Evolutionary conservation across 2,113 vertebrate genomes (phyloP), one percentile per base, ranked within the genome.

Genomic region (Pithys albifrons): DNA sequence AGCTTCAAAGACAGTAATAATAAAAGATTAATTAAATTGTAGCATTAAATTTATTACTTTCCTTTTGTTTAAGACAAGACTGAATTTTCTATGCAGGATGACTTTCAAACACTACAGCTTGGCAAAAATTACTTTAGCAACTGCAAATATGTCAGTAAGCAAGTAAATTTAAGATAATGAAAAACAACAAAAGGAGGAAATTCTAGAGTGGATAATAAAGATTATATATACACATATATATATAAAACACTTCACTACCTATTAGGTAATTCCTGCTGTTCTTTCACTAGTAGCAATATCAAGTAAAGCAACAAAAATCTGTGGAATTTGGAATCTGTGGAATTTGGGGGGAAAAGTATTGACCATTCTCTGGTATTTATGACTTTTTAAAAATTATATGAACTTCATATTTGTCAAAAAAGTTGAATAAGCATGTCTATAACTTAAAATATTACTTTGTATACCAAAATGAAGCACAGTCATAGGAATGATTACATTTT

Each of bases 11-110:
- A 97, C 51, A 51, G 95, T 96, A 98, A 98, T 97, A 98, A 97
- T 97, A 98, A 97, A 98, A 98, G 97, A 98, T 98, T 98, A 97
- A 98, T 98, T 98, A 98, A 98, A 98, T 93, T 85, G 91, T 96
- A 97, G 97, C 97, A 97, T 95, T 97, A 95, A 97, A 98, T 97
- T 92, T 98, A 97, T 97, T 90, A 80, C 81, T 95, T 97, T 97
- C 78, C 80, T 97, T 97, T 97, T 80, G 91, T 89, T 97, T 90
- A 97, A 96, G 79, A 92, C 72, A 96, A 95, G 94, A 92, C 88
- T 97, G 95, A 97, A 96, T 98, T 97, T 97, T 97, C 96, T 97
- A 92, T 97, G 97, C 94, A 95, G 91, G 96, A 95, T 97, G 96
- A 97, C 81, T 96, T 96, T 85, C 3, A 2, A 93, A 96, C 80